These are phyloP conservation scores for Edolisoma coerulescens DNA, from an alignment of 2,113 vertebrate genomes.

Conservation along the genomic window DNA sequence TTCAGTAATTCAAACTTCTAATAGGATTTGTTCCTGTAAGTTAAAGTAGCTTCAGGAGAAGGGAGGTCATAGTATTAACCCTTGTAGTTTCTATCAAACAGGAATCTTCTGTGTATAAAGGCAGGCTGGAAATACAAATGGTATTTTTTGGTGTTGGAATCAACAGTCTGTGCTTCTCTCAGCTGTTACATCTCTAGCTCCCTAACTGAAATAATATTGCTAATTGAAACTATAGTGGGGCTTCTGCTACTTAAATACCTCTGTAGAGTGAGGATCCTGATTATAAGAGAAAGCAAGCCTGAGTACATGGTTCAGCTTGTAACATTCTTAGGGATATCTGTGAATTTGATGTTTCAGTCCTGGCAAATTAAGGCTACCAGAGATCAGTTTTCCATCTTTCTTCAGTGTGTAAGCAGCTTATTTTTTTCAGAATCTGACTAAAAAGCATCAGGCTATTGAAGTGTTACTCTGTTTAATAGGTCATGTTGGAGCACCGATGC, in stretches of 20 bases:
- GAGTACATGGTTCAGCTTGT: background rate
- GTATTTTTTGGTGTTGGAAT: background rate
- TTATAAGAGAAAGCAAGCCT: background rate
- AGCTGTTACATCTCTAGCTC: background rate
- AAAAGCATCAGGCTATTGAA: background rate
- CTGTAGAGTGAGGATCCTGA: background rate
- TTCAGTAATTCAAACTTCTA: background rate
- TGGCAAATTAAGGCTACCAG: background rate
- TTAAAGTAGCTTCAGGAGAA: background rate
- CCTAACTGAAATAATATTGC: background rate
- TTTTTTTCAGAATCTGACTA: background rate
- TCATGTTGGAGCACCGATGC: constrained; percentile 92
- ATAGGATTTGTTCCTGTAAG: background rate
- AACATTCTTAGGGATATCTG: background rate
- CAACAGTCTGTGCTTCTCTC: background rate
- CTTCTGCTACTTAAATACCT: background rate
- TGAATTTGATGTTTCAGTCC: background rate
- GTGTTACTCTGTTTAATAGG: constrained; percentile 66
- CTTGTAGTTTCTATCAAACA: background rate
- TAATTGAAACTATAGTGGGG: background rate
- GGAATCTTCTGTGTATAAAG: background rate
- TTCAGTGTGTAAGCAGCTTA: background rate
- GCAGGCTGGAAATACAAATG: background rate
- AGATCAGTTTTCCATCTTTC: background rate
- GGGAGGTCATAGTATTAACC: background rate